Base-by-base conservation (phyloP, 2,113 vertebrate genomes). In the Alouatta palliata region DNA sequence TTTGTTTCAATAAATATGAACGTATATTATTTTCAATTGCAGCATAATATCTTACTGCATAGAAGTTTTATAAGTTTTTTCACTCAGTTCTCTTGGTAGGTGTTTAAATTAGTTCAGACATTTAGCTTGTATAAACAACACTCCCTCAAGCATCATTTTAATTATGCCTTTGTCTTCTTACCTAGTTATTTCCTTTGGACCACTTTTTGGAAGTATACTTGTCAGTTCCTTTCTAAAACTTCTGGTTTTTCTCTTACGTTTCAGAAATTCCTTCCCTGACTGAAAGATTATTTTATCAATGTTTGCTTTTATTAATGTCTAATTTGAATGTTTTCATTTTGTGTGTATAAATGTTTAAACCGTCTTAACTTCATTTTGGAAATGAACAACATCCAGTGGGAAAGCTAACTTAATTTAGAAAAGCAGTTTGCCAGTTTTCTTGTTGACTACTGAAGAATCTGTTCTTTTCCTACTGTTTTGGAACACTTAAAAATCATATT, bases 241-340 rank as follows among this genome's bases (percentile, higher is more conserved):
- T 90, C 89, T 20, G 66, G 45, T 79, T 71, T 90, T 92, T 66
- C 37, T 93, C 45, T 80, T 45, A 58, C 11, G 49, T 79, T 86
- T 93, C 75, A 64, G 8, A 76, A 93, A 91, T 66, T 75, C 25
- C 35, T 95, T 96, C 23, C 27, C 16, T 17, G 71, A 8, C 37
- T 87, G 3, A 93, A 93, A 58, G 40, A 47, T 45, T 84, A 64
- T 64, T 64, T 92, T 81, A 81, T n/a, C 32, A 30, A 6, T 49
- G n/a, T 32, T 54, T 8, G 30, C 56, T 81, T 85, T 76, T 70
- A 61, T 85, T 70, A 70, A 32, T 68, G 21, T 35, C 45, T 68
- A 84, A 87, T 20, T 43, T 66, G 64, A 75, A 40, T 40, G 11
- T 88, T 91, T 84, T 89, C 25, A 85, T 32, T 95, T 84, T 97